These are phyloP conservation scores for Daubentonia madagascariensis DNA, from an alignment of 2,113 vertebrate species.

Conservation along the genomic window DNA sequence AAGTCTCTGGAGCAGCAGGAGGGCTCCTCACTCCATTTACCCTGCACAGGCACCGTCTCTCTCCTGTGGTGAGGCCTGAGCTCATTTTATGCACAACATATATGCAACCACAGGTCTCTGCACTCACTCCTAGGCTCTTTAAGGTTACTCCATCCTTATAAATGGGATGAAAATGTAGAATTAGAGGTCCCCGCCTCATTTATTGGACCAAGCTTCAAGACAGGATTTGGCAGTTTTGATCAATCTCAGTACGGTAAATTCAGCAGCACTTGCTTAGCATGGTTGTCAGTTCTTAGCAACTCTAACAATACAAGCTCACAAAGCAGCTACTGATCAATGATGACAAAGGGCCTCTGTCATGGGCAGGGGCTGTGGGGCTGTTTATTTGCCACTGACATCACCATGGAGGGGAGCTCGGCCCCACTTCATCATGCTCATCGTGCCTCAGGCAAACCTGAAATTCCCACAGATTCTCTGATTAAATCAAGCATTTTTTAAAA, in stretches of 20 bases:
- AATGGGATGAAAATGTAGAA: not conserved
- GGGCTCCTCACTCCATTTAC: too few relatives aligned
- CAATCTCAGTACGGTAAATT: not conserved
- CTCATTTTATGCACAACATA: not conserved
- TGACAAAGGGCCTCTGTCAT: slow-evolving; percentile 53
- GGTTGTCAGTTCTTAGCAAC: not conserved
- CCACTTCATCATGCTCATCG: not conserved
- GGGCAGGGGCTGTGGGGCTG: not conserved
- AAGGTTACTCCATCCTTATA: not conserved
- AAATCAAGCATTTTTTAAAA: not conserved
- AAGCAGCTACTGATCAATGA: slow-evolving; percentile 15
- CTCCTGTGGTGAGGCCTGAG: not conserved
- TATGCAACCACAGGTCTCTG: not conserved
- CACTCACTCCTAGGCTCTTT: not conserved
- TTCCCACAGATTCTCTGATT: not conserved
- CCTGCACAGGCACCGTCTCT: not conserved
- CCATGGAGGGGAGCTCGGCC: not conserved
- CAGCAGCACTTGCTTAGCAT: not conserved
- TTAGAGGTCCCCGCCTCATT: not conserved
- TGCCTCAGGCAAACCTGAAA: not conserved
- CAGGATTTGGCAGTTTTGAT: not conserved
- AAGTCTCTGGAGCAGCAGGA: not conserved
- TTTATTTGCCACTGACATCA: not conserved
- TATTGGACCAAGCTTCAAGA: not conserved
- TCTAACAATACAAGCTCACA: not conserved